Conservation (phyloP, 2,113 vertebrate genomes). For the Pipra filicauda region DNA sequence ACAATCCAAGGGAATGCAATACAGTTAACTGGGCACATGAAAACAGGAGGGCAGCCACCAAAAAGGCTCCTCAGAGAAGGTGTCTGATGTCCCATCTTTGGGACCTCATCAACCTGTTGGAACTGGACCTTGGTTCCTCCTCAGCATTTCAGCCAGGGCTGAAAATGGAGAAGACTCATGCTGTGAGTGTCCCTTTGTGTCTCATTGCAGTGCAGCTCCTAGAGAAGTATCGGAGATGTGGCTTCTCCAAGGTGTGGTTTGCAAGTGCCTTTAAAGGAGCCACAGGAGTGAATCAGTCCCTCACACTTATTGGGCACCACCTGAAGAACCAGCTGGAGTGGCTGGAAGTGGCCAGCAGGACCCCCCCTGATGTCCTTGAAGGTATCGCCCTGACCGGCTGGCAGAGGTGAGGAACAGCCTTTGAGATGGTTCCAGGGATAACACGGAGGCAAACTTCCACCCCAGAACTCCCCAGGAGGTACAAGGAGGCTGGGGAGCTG, state of each 20-base stretch:
- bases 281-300: constrained; percentile 80
- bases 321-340: constrained; percentile 89
- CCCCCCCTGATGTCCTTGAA: constrained; percentile 67
- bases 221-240: constrained; percentile 83
- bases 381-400: constrained; percentile 92
- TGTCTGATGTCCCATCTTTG: not conserved
- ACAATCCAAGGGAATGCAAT: not conserved
- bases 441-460: not conserved
- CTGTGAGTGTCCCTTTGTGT: not conserved
- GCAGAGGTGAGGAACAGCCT: constrained; percentile 83
- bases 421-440: not conserved
- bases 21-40: not conserved
- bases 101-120: not conserved
- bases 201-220: constrained; percentile 78
- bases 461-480: not conserved
- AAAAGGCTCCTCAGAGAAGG: not conserved
- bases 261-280: constrained; percentile 97
- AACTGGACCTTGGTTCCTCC: not conserved
- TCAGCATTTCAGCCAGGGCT: not conserved
- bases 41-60: not conserved
- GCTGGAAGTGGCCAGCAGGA: constrained; percentile 81
- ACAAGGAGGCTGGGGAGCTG: not conserved
- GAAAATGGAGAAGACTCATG: not conserved
- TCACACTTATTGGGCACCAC: constrained; percentile 83
- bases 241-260: constrained; percentile 86